phyloP scores from a whole-genome alignment of 1,140 invertebrate genomes.

The Varroa destructor region DNA sequence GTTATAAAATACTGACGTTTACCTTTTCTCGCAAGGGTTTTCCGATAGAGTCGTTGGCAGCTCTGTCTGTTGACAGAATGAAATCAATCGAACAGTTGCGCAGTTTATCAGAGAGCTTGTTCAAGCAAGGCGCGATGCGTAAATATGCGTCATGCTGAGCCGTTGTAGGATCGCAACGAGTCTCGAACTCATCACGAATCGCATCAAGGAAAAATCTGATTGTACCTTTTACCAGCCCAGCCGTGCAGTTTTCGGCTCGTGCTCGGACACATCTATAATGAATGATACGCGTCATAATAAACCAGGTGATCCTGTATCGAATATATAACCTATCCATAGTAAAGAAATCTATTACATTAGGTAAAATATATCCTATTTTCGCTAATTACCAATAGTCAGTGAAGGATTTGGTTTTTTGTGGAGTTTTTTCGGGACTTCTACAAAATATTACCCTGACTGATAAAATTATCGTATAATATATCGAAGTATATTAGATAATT shows the following conservation, averaged over 20 bases:
- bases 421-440: no score
- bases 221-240: background rate
- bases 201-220: slow-evolving; percentile 11
- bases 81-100: background rate
- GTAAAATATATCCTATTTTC: no score
- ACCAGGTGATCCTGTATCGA: no score
- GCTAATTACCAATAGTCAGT: no score
- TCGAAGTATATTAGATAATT: no score
- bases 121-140: background rate
- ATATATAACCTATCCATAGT: no score
- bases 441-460: no score
- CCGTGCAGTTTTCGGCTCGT: slow-evolving; percentile 12
- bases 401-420: no score
- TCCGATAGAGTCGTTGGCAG: background rate
- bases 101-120: background rate
- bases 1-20: no score
- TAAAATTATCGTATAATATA: no score
- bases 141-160: background rate
- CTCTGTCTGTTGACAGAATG: background rate
- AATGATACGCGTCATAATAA: no score
- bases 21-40: background rate
- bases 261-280: background rate
- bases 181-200: slow-evolving; percentile 8
- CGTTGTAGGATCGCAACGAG: slow-evolving; percentile 12
- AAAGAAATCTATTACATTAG: no score